A percentile compares a stretch with the other conserved stretches of the same genome.
Evolutionary conservation across 2,797 vertebrate genomes (phyloP).

Genomic region (Prionace glauca): DNA sequence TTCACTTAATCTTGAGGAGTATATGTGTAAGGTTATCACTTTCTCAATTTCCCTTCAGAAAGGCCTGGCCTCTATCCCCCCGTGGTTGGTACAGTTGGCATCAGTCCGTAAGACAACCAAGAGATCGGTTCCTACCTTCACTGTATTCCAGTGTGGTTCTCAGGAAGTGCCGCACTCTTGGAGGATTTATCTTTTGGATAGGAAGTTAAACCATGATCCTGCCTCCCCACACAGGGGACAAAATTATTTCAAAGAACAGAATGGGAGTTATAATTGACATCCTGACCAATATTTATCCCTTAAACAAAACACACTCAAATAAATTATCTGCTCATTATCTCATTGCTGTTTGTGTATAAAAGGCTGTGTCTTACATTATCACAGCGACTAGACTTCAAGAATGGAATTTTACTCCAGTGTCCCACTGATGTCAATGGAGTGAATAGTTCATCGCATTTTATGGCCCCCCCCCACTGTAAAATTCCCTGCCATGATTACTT

Average conservation of each 20-base stretch:
- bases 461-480: too few relatives aligned
- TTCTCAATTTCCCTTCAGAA: background rate
- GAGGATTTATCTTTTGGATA: background rate
- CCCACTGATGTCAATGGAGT: too few relatives aligned
- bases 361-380: background rate
- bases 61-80: background rate
- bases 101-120: background rate
- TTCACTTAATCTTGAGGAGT: background rate
- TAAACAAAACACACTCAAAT: background rate
- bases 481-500: too few relatives aligned
- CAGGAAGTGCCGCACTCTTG: background rate
- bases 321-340: background rate
- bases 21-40: background rate
- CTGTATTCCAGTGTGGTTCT: background rate
- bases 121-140: background rate
- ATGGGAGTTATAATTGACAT: too few relatives aligned
- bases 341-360: background rate
- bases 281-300: background rate
- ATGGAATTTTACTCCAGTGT: background rate
- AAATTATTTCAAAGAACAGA: background rate
- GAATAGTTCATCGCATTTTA: too few relatives aligned
- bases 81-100: background rate
- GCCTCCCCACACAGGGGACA: background rate
- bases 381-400: background rate
- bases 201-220: background rate